Base-by-base conservation (phyloP, 2,113 vertebrate genomes). In the Grammatotria lemairii region DNA sequence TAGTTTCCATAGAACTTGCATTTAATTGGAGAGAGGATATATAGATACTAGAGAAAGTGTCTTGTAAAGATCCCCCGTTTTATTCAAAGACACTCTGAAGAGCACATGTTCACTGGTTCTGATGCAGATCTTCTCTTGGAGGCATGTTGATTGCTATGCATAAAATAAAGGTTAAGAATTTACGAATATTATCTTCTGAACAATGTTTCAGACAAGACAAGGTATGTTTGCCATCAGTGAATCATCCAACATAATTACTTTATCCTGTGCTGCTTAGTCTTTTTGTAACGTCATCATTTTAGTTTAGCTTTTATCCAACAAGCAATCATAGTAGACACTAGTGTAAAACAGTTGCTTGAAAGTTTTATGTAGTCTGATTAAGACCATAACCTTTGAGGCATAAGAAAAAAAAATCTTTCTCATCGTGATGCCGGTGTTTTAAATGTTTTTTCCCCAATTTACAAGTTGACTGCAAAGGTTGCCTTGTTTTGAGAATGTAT, bases 1-100 rank as follows among this genome's bases (percentile, higher is more conserved):
- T 94, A 95, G 87, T 96, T 95, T 95, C 95, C 95, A 95, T 88
- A 91, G 89, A 96, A 93, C 92, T 92, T 88, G 90, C 84, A 81
- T 94, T 94, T 93, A 93, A 93, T 84, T 83, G 91, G 91, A 85
- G 75, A 85, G 86, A 91, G 88, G 92, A 94, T 95, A 95, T 93
- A 95, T 91, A 94, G 93, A 95, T 92, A 89, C 85, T 88, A 87
- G 73, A 87, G 90, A 93, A 91, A 94, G 89, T 84, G 85, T 93
- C 89, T 89, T 86, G 84, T 94, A 88, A 94, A 93, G 87, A 89
- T 85, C 63, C 84, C 84, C 88, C 79, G 78, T 63, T 80, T 75
- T 55, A 45, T 86, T 81, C 79, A 51, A 82, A 86, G 54, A 68
- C 78, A 38, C 82, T 89, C 83, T 90, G 83, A 91, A 91, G 92